Evolutionary conservation across 2,797 vertebrate genomes (phyloP), one percentile per base, ranked within the genome.

Genomic region (Sandelia bainsii): DNA sequence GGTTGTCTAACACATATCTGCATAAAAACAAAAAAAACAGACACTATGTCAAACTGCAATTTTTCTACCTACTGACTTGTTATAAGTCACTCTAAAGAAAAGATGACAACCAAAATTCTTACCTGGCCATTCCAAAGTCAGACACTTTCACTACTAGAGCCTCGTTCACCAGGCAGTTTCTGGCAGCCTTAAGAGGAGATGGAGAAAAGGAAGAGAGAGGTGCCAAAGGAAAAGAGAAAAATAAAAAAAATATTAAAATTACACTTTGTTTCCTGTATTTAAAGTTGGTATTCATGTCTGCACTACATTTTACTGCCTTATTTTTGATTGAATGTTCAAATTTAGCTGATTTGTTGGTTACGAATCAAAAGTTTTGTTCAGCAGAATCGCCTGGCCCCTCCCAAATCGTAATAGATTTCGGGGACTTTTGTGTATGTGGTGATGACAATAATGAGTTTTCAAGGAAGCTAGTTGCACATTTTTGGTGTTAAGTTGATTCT

Each of bases 71-170:
- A 34, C 52, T 8, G 57, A 37, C 29, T 8, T 6, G 2, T 16
- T 49, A 54, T 0, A 0, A 17, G 19, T 39, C 5, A 11, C 20
- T 27, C 1, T 17, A 4, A 7, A 42, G 20, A 1, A n/a, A 32
- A 1, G 32, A 7, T 16, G n/a, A 1, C 5, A 9, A 44, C 0
- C 8, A 0, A 2, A 19, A n/a, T 8, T 25, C 19, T 3, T 94
- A 99, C 97, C 97, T 97, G 78, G 97, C 92, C 97, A 99, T 99
- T 83, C 97, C 97, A 62, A 99, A 99, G 91, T 99, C 97, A 0
- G 96, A 98, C 22, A 99, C 97, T 91, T 99, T 99, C 69, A 99
- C 96, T 77, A 96, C 95, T 78, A 94, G 90, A 0, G 91, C 92
- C 1, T 96, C 96, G 14, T 94, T 97, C 77, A 99, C 96, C 76